Evolutionary conservation across 2,113 vertebrate species (phyloP).

Genomic region (Glareola pratincola): DNA sequence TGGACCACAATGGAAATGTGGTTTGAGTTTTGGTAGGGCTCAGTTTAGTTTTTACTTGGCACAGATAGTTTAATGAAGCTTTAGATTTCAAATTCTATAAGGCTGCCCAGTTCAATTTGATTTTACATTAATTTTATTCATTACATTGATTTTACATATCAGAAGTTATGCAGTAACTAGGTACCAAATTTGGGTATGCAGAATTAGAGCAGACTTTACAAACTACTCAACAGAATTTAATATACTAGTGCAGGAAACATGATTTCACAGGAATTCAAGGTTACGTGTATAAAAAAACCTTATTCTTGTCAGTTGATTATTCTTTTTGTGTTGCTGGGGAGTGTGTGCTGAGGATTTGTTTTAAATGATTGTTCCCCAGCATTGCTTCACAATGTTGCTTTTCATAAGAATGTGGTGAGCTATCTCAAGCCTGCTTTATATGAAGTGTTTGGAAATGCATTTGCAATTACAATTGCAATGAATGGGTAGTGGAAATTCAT

Average conservation of each 20-base stretch:
- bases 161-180: neutral
- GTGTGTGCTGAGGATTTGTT: neutral
- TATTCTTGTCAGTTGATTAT: neutral
- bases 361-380: neutral
- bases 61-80: neutral
- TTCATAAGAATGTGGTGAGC: constrained; percentile 39
- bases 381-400: constrained; percentile 19
- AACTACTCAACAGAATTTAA: neutral
- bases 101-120: neutral
- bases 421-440: constrained; percentile 50
- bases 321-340: neutral
- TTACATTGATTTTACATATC: neutral
- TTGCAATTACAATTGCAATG: neutral
- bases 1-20: constrained; percentile 26
- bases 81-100: neutral
- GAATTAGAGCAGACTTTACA: neutral
- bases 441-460: constrained; percentile 40
- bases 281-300: neutral
- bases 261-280: neutral
- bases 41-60: constrained; percentile 13
- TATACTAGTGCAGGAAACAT: neutral
- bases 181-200: neutral
- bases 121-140: too few relatives aligned
- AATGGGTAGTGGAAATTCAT: constrained; percentile 61
- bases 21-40: constrained; percentile 29